Conservation (phyloP, 2,888 invertebrate species). For the Lasiommata megera region DNA sequence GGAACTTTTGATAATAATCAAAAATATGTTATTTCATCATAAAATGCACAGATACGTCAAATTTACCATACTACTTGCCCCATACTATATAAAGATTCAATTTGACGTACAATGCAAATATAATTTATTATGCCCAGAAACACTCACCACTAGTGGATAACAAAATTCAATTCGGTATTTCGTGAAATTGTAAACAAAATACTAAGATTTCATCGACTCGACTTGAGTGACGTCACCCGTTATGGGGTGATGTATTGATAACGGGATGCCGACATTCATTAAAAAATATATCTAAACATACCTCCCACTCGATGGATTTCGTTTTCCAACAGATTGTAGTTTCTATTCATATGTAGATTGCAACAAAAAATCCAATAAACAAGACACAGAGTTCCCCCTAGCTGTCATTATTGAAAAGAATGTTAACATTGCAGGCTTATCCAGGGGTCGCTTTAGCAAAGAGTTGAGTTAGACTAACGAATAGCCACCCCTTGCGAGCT, state of each 20-base stretch:
- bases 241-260: neutral
- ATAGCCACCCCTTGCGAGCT: constrained; percentile 57
- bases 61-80: no score
- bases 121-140: no score
- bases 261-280: neutral
- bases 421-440: constrained; percentile 77
- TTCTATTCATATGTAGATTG: constrained; percentile 79
- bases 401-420: constrained; percentile 79
- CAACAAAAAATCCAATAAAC: constrained; percentile 81
- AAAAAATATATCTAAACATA: constrained; percentile 42
- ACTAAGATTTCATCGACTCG: no score
- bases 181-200: no score
- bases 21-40: no score
- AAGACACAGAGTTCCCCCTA: constrained; percentile 74
- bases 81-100: no score
- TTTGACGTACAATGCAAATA: no score
- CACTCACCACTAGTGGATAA: no score
- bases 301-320: constrained; percentile 45
- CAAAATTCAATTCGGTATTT: no score
- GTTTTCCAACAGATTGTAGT: constrained; percentile 71
- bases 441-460: constrained; percentile 77
- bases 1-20: no score
- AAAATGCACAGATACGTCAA: no score
- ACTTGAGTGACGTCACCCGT: no score
- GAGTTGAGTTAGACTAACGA: constrained; percentile 81